Base-by-base conservation (phyloP, 2,797 vertebrate genomes). In the Aeoliscus strigatus region DNA sequence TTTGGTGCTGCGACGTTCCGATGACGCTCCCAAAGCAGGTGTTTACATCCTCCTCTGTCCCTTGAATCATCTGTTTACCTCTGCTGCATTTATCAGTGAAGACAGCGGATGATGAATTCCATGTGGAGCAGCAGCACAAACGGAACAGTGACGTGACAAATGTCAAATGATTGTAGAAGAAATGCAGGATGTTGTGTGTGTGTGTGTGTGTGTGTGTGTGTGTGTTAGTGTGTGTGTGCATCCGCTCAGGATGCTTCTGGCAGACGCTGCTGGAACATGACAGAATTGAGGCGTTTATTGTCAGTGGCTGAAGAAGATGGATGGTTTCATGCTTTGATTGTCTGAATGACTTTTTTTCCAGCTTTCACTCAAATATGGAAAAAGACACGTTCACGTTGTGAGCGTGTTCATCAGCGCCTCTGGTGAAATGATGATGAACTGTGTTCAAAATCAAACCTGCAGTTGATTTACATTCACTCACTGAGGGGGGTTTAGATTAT, bases 251-350 rank as follows among this genome's bases (percentile, higher is more conserved):
- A n/a, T n/a, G n/a, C n/a, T 27, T 64, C 47, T 61, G 77, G 52
- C 72, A 76, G 75, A 77, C 75, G 60, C 62, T 58, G 54, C 60
- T 28, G 14, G 57, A 63, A 61, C 30, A 39, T 69, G 70, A 79
- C 69, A 57, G 41, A 36, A 50, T 27, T 52, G 60, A 71, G 52
- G 53, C 51, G 35, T 67, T 72, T 53, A 43, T 66, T 77, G 78
- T 82, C 73, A 56, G 73, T 66, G 28, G 49, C 47, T 72, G 59
- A 81, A 75, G 51, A 82, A 79, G 77, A 87, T 71, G 75, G 72
- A 81, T 83, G 63, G 51, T 32, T 39, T 62, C 33, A 9, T 14
- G 8, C 45, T 27, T 52, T 26, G 43, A 64, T 59, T 70, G 23
- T 57, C 24, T 27, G 35, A 39, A 63, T 55, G 51, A 46, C 30